A percentile compares a stretch with the other conserved stretches of the same genome.
phyloP scores from a whole-genome alignment of 1,140 invertebrate species.

The Tachypleus tridentatus region DNA sequence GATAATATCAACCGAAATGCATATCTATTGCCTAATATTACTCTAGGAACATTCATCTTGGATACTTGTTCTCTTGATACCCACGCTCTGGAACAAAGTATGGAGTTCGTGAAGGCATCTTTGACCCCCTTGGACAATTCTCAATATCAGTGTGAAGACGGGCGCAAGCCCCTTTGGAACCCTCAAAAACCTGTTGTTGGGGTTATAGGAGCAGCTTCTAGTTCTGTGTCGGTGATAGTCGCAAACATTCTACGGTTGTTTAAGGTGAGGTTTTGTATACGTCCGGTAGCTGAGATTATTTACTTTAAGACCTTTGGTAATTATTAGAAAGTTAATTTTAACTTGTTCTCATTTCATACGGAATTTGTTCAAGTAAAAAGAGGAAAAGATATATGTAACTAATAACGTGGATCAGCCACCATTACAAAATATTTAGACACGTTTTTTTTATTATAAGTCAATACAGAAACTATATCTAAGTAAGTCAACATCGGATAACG shows the following conservation, averaged over 20 bases:
- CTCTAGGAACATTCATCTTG: conserved; percentile 53
- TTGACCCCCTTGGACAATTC: conserved; percentile 44
- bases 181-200: conserved; percentile 48
- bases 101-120: conserved; percentile 58
- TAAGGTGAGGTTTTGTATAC: conserved; percentile 39
- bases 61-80: conserved; percentile 69
- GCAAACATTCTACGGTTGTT: conserved; percentile 52
- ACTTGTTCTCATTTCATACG: too few species aligned
- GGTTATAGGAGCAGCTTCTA: conserved; percentile 52
- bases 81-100: conserved; percentile 64
- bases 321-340: too few species aligned
- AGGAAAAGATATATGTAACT: too few species aligned
- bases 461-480: too few species aligned
- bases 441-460: too few species aligned
- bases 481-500: too few species aligned
- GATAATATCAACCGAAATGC: conserved; percentile 55
- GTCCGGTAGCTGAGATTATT: too few species aligned
- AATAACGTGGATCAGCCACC: too few species aligned
- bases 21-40: conserved; percentile 35
- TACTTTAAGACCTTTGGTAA: too few species aligned
- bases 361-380: too few species aligned
- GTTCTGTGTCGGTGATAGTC: conserved; percentile 52
- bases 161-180: conserved; percentile 36
- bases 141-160: conserved; percentile 45
- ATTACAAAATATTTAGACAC: too few species aligned